Percentiles rank a stretch among this genome's conserved stretches.
Conservation (phyloP, 2,888 invertebrate genomes). For the Tortricodes alternella region DNA sequence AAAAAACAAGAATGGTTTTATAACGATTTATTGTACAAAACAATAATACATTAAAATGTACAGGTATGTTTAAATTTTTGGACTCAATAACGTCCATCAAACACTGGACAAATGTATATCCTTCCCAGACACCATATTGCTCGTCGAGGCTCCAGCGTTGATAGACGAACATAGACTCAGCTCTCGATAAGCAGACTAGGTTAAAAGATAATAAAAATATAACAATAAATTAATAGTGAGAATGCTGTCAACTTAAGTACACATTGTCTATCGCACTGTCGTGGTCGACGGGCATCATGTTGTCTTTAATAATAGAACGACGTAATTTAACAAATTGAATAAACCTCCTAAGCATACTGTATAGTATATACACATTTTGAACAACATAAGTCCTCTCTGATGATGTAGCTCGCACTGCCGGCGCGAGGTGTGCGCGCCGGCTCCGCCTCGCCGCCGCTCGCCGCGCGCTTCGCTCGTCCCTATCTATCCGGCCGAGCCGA, state of each 20-base stretch:
- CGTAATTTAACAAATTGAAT: slow-evolving; percentile 80
- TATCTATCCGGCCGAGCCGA: slow-evolving; percentile 36
- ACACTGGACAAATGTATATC: slow-evolving; percentile 80
- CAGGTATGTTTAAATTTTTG: slow-evolving; percentile 83
- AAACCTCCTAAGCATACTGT: slow-evolving; percentile 82
- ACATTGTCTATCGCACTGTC: slow-evolving; percentile 80
- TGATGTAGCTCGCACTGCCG: slow-evolving; percentile 59
- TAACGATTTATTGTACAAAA: slow-evolving; percentile 84
- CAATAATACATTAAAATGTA: slow-evolving; percentile 84
- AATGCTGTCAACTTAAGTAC: slow-evolving; percentile 81
- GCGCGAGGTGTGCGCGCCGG: slow-evolving; percentile 42
- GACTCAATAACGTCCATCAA: slow-evolving; percentile 76
- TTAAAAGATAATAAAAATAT: slow-evolving; percentile 77
- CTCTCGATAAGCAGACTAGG: slow-evolving; percentile 82
- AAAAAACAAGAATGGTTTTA: slow-evolving; percentile 61
- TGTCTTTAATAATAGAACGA: slow-evolving; percentile 79
- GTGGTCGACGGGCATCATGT: slow-evolving; percentile 82
- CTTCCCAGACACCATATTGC: slow-evolving; percentile 82
- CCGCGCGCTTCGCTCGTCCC: slow-evolving; percentile 40
- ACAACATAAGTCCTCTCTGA: slow-evolving; percentile 72
- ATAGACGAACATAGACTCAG: slow-evolving; percentile 75
- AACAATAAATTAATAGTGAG: slow-evolving; percentile 79
- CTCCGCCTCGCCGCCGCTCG: slow-evolving; percentile 37
- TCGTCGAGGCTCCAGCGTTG: slow-evolving; percentile 82
- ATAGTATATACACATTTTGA: slow-evolving; percentile 81